phyloP scores from a whole-genome alignment of 1,140 invertebrate genomes.

The Helicoverpa zea region DNA sequence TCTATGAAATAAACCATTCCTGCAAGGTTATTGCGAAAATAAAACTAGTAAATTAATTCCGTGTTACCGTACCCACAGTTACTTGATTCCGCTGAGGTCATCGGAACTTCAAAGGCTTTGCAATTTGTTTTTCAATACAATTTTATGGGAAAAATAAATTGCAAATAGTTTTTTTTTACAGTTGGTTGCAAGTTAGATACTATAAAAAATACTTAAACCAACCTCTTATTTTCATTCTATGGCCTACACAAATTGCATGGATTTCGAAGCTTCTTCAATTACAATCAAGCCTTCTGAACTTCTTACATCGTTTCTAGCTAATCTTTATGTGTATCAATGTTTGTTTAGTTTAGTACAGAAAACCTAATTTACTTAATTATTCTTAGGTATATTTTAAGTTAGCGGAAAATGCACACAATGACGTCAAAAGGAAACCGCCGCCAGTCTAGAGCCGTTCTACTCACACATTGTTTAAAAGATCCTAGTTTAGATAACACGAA shows the following conservation, averaged over 20 bases:
- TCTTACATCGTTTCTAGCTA: too few species aligned
- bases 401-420: slow-evolving; percentile 11
- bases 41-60: slow-evolving; percentile 13
- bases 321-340: too few species aligned
- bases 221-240: too few species aligned
- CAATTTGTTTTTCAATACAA: neutral
- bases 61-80: neutral
- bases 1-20: slow-evolving; percentile 39
- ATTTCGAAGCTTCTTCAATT: too few species aligned
- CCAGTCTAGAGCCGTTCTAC: neutral
- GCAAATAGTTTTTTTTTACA: too few species aligned
- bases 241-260: too few species aligned
- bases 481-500: slow-evolving; percentile 31
- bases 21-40: slow-evolving; percentile 28
- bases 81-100: neutral
- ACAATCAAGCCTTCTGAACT: too few species aligned
- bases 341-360: too few species aligned
- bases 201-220: too few species aligned
- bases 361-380: too few species aligned
- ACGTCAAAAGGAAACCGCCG: slow-evolving; percentile 32
- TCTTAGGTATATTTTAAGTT: neutral
- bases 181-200: too few species aligned
- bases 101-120: neutral
- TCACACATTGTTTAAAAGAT: slow-evolving; percentile 23
- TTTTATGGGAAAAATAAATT: too few species aligned